Percentiles rank a stretch among this genome's conserved stretches.
phyloP scores from a whole-genome alignment of 92 coral and sea anemone genomes.

The Palythoa caribaeorum region DNA sequence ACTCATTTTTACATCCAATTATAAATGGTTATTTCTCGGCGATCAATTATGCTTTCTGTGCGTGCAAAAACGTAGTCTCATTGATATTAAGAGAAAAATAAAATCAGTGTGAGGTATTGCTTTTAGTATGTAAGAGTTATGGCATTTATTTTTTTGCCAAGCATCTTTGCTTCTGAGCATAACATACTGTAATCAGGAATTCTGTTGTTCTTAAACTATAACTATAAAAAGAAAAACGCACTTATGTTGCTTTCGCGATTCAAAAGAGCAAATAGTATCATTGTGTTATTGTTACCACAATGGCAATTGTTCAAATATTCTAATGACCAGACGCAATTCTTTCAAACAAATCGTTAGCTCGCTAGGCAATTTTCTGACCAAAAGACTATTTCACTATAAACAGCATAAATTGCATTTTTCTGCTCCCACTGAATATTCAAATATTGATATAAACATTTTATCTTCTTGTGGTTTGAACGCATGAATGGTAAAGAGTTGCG shows the following conservation, averaged over 20 bases:
- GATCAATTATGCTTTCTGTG: too few relatives aligned
- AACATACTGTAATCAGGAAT: not conserved
- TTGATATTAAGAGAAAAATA: too few relatives aligned
- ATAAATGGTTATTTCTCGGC: too few relatives aligned
- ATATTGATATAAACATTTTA: conserved; percentile 31
- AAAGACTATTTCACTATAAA: conserved; percentile 1
- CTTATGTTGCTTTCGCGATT: not conserved
- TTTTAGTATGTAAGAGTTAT: not conserved
- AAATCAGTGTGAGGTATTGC: too few relatives aligned
- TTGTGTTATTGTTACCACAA: not conserved
- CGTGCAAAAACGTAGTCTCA: too few relatives aligned
- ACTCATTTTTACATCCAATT: too few relatives aligned
- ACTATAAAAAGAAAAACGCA: not conserved
- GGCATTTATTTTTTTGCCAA: not conserved
- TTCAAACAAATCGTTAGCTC: conserved; percentile 13
- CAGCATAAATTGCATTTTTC: not conserved
- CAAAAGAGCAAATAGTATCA: not conserved
- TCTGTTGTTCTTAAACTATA: not conserved
- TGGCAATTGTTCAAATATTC: not conserved
- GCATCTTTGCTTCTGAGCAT: not conserved
- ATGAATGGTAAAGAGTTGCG: conserved; percentile 22
- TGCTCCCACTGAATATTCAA: conserved; percentile 30
- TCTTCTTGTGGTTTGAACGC: conserved; percentile 35
- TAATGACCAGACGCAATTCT: not conserved
- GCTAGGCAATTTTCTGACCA: conserved; percentile 23